Base-by-base conservation (phyloP, 2,113 vertebrate species). In the Eira barbara region DNA sequence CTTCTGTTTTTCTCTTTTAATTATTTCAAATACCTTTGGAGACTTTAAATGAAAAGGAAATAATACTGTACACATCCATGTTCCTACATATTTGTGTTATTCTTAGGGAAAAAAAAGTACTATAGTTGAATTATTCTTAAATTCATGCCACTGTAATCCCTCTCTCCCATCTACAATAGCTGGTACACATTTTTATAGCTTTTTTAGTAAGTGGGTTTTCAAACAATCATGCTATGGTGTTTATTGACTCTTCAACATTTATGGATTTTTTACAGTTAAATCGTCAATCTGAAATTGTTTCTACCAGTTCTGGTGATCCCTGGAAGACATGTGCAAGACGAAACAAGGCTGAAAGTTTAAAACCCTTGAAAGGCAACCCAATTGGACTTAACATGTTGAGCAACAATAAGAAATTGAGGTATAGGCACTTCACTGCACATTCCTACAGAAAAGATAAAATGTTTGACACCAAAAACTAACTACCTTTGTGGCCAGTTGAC, bases 401-500 rank as follows among this genome's bases (percentile, higher is more conserved):
- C 95, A 98, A 99, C 95, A 99, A 97, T 97, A 99, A 99, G 98
- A 99, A 99, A 97, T 97, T 99, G 98, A 99, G 99, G 99, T 99
- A 98, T 79, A 89, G 34, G 12, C 39, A 27, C 49, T 95, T 96
- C 8, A 80, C 45, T 67, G 69, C 88, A 74, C n/a, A 74, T 86
- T 81, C 6, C 83, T 86, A 76, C 59, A 87, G 86, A 92, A 93
- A 92, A 94, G 27, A 76, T 36, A 57, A 20, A 83, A 7, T 6
- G 23, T 83, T 97, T 89, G 29, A 76, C 11, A 55, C 29, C 25
- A 79, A 81, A 84, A 94, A 34, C 59, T 94, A 36, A 29, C n/a
- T 18, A 6, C 15, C 31, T 97, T 96, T 89, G 61, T 88, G 21
- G 42, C 42, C 47, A 86, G 0, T 34, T 67, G 42, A 11, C 17